phyloP scores from a whole-genome alignment of 2,888 invertebrate genomes.

The Miltochrista miniata region DNA sequence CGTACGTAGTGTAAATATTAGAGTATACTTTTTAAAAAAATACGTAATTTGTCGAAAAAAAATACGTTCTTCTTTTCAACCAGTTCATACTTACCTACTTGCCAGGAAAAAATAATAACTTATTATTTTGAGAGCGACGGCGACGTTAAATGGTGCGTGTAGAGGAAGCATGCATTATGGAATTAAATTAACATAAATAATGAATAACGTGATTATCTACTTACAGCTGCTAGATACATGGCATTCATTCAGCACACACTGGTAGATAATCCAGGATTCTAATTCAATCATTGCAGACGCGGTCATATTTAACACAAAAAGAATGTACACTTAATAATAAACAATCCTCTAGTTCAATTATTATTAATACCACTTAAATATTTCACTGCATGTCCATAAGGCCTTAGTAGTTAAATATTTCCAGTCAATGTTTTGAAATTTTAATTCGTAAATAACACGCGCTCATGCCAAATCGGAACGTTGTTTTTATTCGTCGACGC shows the following conservation, averaged over 20 bases:
- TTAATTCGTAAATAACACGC: slow-evolving; percentile 56
- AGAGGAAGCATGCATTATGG: not conserved
- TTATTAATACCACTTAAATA: slow-evolving; percentile 39
- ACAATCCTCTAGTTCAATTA: slow-evolving; percentile 35
- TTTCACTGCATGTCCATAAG: slow-evolving; percentile 41
- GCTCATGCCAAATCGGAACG: slow-evolving; percentile 42
- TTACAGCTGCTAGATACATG: slow-evolving; percentile 86
- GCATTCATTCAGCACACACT: slow-evolving; percentile 87
- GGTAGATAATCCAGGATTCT: slow-evolving; percentile 88
- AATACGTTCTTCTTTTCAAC: too few relatives aligned
- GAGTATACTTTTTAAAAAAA: too few relatives aligned
- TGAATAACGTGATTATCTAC: slow-evolving; percentile 55
- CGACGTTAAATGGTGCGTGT: not conserved
- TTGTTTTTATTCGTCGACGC: slow-evolving; percentile 58
- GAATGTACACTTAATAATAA: slow-evolving; percentile 44
- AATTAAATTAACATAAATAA: not conserved
- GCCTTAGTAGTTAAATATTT: slow-evolving; percentile 41
- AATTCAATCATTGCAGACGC: slow-evolving; percentile 85
- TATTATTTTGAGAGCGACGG: too few relatives aligned
- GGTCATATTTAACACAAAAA: slow-evolving; percentile 68
- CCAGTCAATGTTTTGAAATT: slow-evolving; percentile 54
- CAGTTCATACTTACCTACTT: too few relatives aligned
- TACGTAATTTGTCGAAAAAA: too few relatives aligned
- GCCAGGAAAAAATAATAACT: too few relatives aligned
- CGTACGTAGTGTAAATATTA: too few relatives aligned